Evolutionary conservation across 1,140 invertebrate genomes (phyloP).

Genomic region (Ditylenchus dipsaci): DNA sequence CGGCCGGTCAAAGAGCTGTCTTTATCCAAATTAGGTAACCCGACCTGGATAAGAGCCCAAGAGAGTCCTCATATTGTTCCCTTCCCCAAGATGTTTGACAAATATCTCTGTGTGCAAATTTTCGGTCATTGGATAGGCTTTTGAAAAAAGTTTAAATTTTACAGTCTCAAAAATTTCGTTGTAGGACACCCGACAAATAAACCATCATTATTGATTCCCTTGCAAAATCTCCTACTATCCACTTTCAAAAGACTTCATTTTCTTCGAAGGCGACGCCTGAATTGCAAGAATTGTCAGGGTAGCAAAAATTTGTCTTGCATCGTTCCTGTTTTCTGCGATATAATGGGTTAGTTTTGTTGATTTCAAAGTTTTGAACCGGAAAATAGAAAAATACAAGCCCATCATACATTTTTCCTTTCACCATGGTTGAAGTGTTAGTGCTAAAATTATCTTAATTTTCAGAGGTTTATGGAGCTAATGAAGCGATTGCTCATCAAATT

Average conservation of each 20-base stretch:
- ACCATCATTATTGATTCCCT: not conserved
- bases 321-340: not conserved
- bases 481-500: not conserved
- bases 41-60: no score
- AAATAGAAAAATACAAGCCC: not conserved
- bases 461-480: not conserved
- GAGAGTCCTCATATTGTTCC: no score
- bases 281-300: conserved; percentile 1
- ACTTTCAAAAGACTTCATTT: not conserved
- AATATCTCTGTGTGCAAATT: no score
- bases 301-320: conserved; percentile 7
- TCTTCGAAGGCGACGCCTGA: conserved; percentile 2
- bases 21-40: no score
- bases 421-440: not conserved
- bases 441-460: not conserved
- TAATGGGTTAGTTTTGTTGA: not conserved
- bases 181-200: not conserved
- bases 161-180: not conserved
- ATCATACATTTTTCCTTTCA: not conserved
- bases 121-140: not conserved
- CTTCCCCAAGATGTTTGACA: not conserved
- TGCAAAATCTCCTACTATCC: not conserved
- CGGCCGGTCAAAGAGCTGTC: no score
- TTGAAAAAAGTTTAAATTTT: not conserved
- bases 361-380: not conserved